These are phyloP conservation scores for Drosophila punjabiensis DNA, from an alignment of 1,140 invertebrate species.

Conservation along the genomic window DNA sequence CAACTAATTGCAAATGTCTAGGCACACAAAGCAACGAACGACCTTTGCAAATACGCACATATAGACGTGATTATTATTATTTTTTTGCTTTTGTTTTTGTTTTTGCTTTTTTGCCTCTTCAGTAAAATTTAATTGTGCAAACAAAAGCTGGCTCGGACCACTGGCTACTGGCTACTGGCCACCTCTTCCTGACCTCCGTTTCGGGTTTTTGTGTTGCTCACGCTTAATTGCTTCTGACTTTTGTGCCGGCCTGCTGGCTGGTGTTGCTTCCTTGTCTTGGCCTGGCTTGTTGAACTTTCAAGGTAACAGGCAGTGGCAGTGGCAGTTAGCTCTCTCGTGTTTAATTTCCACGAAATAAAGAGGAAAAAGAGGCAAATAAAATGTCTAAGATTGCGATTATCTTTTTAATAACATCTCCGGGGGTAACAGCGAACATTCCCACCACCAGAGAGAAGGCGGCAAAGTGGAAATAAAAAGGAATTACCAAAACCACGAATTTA, in stretches of 20 bases:
- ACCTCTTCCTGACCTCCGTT: slow-evolving; percentile 24
- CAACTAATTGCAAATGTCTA: slow-evolving; percentile 69
- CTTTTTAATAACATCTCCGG: slow-evolving; percentile 69
- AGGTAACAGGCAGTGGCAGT: slow-evolving; percentile 50
- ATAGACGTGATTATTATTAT: slow-evolving; percentile 8
- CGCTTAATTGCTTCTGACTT: slow-evolving; percentile 74
- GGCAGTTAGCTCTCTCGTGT: slow-evolving; percentile 23
- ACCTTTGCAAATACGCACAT: slow-evolving; percentile 53
- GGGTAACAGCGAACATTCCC: slow-evolving; percentile 34
- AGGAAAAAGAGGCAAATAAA: slow-evolving; percentile 34
- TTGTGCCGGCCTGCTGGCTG: slow-evolving; percentile 28
- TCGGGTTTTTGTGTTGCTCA: slow-evolving; percentile 44
- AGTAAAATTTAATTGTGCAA: slow-evolving; percentile 68
- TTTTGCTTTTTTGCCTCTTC: slow-evolving; percentile 8
- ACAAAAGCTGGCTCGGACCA: slow-evolving; percentile 55
- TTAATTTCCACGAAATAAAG: slow-evolving; percentile 53
- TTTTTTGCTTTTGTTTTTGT: neutral
- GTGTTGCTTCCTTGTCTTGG: slow-evolving; percentile 56
- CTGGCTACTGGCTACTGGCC: slow-evolving; percentile 24
- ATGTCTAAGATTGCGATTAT: slow-evolving; percentile 62
- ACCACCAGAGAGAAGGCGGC: slow-evolving; percentile 12
- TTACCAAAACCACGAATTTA: slow-evolving; percentile 59
- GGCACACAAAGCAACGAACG: slow-evolving; percentile 55
- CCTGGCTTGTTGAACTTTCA: slow-evolving; percentile 72
- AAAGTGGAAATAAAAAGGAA: slow-evolving; percentile 49